A percentile compares a stretch with the other conserved stretches of the same genome.
These are phyloP conservation scores for Pyrrhia umbra DNA, from an alignment of 2,888 invertebrate species.

Conservation along the genomic window DNA sequence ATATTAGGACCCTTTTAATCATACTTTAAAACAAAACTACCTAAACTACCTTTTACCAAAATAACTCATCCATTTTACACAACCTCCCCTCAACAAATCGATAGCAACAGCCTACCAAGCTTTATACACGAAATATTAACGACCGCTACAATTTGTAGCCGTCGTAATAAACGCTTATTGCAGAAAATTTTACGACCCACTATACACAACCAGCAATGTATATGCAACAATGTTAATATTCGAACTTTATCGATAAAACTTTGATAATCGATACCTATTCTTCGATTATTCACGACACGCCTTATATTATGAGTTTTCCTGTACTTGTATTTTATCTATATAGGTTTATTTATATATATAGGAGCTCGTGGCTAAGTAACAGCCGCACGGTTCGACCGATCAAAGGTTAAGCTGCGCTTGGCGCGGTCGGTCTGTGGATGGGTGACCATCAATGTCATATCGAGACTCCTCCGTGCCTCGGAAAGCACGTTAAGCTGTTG, in stretches of 20 bases:
- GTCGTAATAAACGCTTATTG: slow-evolving; percentile 39
- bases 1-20: background rate
- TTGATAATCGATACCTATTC: slow-evolving; percentile 2
- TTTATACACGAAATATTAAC: slow-evolving; percentile 27
- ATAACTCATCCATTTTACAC: background rate
- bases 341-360: too few species aligned
- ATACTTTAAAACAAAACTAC: background rate
- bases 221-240: slow-evolving; percentile 29
- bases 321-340: too few species aligned
- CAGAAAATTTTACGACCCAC: slow-evolving; percentile 35
- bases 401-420: too few species aligned
- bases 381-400: too few species aligned
- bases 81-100: background rate
- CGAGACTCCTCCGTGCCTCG: too few species aligned
- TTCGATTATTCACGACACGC: too few species aligned
- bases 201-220: slow-evolving; percentile 21
- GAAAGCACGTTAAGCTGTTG: too few species aligned
- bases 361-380: too few species aligned
- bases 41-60: background rate
- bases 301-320: too few species aligned
- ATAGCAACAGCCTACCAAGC: background rate
- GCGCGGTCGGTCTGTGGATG: too few species aligned
- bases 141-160: slow-evolving; percentile 28
- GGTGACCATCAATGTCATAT: too few species aligned
- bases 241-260: slow-evolving; percentile 3